Evolutionary conservation across 2,797 vertebrate species (phyloP).

Genomic region (Lophius americanus): DNA sequence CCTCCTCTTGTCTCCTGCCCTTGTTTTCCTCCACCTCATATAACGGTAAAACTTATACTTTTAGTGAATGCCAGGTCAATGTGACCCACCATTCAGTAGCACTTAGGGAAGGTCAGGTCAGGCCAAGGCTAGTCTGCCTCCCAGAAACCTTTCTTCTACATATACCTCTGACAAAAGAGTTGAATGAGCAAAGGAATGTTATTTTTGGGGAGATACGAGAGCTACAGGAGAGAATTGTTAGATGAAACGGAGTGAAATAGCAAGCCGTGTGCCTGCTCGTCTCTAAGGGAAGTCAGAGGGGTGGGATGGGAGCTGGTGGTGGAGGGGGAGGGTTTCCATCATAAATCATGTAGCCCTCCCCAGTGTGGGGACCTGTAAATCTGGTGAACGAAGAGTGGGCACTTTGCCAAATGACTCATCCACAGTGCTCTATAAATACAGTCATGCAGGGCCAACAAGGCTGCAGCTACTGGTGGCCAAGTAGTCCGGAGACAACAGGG

Average conservation of each 20-base stretch:
- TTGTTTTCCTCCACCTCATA: constrained; percentile 46
- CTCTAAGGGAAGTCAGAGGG: constrained; percentile 65
- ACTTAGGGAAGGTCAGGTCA: constrained; percentile 65
- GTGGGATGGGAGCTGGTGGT: constrained; percentile 54
- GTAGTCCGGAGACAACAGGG: constrained; percentile 51
- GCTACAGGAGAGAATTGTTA: constrained; percentile 16
- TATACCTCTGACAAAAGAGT: constrained; percentile 34
- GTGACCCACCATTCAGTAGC: constrained; percentile 46
- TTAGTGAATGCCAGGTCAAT: constrained; percentile 60
- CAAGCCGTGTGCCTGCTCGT: constrained; percentile 57
- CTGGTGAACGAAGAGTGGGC: constrained; percentile 73
- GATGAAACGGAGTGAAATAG: constrained; percentile 41
- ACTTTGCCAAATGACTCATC: constrained; percentile 75
- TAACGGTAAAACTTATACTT: constrained; percentile 53
- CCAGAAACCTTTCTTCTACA: constrained; percentile 34
- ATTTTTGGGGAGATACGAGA: constrained; percentile 25
- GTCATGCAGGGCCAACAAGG: constrained; percentile 57
- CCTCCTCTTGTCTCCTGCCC: constrained; percentile 34
- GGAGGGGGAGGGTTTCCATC: constrained; percentile 32
- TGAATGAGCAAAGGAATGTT: constrained; percentile 42
- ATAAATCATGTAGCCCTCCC: constrained; percentile 75
- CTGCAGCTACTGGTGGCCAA: constrained; percentile 71
- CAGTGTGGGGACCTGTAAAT: constrained; percentile 79
- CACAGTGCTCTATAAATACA: constrained; percentile 80
- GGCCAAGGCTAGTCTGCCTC: constrained; percentile 38